Evolutionary conservation across 2,113 vertebrate genomes (phyloP), one percentile per base, ranked within the genome.

Genomic region (Phycodurus eques): DNA sequence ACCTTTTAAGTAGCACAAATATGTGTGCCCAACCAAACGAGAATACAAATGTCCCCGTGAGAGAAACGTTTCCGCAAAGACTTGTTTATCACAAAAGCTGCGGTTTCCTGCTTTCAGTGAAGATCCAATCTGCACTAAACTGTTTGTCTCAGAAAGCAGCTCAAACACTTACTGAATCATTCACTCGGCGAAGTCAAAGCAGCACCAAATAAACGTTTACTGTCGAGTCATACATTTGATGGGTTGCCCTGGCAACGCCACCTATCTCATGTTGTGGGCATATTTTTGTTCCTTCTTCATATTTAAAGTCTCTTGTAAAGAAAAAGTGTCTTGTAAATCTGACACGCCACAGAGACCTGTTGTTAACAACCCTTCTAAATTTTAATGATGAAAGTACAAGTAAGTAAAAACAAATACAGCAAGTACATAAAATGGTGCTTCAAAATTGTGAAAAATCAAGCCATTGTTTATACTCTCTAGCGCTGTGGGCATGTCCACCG

Each of bases 71-170:
- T 78, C 35, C 27, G 51, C 42, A 78, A 61, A 75, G 2, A 72
- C 1, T 51, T 56, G 43, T 65, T 85, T 87, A 80, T 87, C 75
- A 77, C 17, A 2, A 15, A 76, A 73, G 67, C 62, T 76, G 65
- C 12, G 75, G 61, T 79, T 85, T 90, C 90, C 88, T 84, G 75
- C 66, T 68, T 13, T 8, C 27, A 57, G 0, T 75, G 68, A 68
- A 13, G 82, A 89, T 84, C 17, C 59, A 73, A 83, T 84, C 74
- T 35, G 12, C 65, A 11, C 20, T 56, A 59, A 80, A 73, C 39
- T 67, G 70, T 67, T 83, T 57, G 62, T 73, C 44, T 70, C 15
- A 63, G n/a, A 70, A 69, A 46, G 43, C 75, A n/a, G 17, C 47
- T 14, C 7, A 68, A 46, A 73, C 17, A 76, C 33, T 43, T 49